A percentile compares a stretch with the other conserved stretches of the same genome.
These are phyloP conservation scores for Napeogenes inachia DNA, from an alignment of 2,888 invertebrate species.

Conservation along the genomic window DNA sequence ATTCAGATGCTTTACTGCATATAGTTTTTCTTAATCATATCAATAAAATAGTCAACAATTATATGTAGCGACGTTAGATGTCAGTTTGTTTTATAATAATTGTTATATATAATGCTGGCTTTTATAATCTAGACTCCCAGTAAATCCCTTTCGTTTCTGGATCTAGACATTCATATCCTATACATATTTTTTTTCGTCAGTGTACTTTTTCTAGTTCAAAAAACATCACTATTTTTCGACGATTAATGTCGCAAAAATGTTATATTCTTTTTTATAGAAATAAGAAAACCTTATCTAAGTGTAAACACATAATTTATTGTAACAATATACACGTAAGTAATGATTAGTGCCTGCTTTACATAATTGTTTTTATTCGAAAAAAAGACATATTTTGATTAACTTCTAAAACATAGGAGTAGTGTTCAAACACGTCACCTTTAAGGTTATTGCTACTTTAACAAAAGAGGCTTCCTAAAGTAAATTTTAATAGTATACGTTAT, in stretches of 20 bases:
- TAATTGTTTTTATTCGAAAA: slow-evolving; percentile 55
- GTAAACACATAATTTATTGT: slow-evolving; percentile 75
- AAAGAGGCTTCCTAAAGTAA: slow-evolving; percentile 71
- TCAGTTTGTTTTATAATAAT: slow-evolving; percentile 23
- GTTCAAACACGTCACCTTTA: slow-evolving; percentile 54
- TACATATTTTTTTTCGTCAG: slow-evolving; percentile 28
- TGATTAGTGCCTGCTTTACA: slow-evolving; percentile 76
- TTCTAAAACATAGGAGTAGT: slow-evolving; percentile 56
- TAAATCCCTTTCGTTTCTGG: slow-evolving; percentile 29
- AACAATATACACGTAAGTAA: slow-evolving; percentile 69
- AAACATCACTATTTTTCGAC: slow-evolving; percentile 49
- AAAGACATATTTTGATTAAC: slow-evolving; percentile 73
- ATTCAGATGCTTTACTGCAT: slow-evolving; percentile 33
- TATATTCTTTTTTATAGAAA: slow-evolving; percentile 58
- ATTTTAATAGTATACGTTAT: slow-evolving; percentile 67
- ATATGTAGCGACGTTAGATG: slow-evolving; percentile 19
- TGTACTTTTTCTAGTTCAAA: slow-evolving; percentile 53
- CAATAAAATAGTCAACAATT: slow-evolving; percentile 24
- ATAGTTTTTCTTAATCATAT: slow-evolving; percentile 24
- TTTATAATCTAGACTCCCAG: slow-evolving; percentile 18
- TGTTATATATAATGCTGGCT: slow-evolving; percentile 20
- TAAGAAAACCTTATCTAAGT: slow-evolving; percentile 60
- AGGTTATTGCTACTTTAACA: slow-evolving; percentile 49
- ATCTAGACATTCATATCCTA: slow-evolving; percentile 36
- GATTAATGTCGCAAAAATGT: slow-evolving; percentile 37